Percentiles rank a stretch among this genome's conserved stretches.
Evolutionary conservation across 2,888 invertebrate genomes (phyloP).

Genomic region (Cataglyphis livida): DNA sequence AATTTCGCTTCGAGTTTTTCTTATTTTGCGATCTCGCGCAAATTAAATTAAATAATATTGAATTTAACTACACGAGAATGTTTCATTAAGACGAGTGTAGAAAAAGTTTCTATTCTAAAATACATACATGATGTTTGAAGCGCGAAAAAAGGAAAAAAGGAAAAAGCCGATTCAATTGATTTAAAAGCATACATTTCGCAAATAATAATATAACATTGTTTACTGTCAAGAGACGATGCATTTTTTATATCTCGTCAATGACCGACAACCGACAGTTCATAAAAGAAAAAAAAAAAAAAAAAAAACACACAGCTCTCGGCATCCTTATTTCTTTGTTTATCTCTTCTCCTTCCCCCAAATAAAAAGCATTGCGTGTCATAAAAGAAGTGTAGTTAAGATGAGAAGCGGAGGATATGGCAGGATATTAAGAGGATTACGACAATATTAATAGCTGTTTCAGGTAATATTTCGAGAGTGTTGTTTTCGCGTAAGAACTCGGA

Average conservation of each 20-base stretch:
- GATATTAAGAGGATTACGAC: constrained; percentile 56
- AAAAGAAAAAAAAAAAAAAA: not conserved
- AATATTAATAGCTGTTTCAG: constrained; percentile 59
- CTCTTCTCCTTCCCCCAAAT: not conserved
- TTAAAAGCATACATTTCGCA: not conserved
- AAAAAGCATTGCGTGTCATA: not conserved
- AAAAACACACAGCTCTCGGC: not conserved
- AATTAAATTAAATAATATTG: constrained; percentile 16
- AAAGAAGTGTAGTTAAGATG: constrained; percentile 25
- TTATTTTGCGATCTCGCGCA: constrained; percentile 8
- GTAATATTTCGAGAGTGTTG: constrained; percentile 53
- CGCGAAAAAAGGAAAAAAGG: not conserved
- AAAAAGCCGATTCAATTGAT: not conserved
- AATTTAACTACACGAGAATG: constrained; percentile 6
- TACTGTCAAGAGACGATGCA: not conserved
- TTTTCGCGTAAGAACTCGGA: constrained; percentile 38
- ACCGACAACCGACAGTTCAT: not conserved
- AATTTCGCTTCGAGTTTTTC: constrained; percentile 32
- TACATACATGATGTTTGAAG: not conserved
- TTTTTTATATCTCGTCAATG: not conserved
- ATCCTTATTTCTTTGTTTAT: not conserved
- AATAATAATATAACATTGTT: not conserved
- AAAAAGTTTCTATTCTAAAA: not conserved
- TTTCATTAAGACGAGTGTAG: not conserved
- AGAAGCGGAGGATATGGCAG: constrained; percentile 59